These are phyloP conservation scores for Hydrozoanthus tunicans DNA, from an alignment of 64 coral and sea anemone genomes.

Conservation along the genomic window DNA sequence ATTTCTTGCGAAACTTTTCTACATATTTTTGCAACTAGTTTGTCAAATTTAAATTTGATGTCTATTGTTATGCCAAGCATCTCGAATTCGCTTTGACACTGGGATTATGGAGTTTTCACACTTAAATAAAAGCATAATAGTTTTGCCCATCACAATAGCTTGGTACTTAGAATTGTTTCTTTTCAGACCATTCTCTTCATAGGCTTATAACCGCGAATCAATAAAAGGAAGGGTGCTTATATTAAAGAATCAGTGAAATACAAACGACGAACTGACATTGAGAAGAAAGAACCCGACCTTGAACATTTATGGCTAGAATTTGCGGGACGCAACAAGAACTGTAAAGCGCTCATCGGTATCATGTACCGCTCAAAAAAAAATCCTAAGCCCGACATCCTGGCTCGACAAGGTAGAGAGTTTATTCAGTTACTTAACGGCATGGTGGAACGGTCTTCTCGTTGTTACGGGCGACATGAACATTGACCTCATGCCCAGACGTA, in stretches of 20 bases:
- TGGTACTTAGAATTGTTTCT: background rate
- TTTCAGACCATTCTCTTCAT: background rate
- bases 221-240: no score
- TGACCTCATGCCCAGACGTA: background rate
- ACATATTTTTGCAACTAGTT: background rate
- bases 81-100: background rate
- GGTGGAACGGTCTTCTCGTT: constrained; percentile 48
- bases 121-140: background rate
- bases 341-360: no score
- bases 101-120: background rate
- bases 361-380: constrained; percentile 13
- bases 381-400: constrained; percentile 28
- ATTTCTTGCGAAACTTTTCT: constrained; percentile 4
- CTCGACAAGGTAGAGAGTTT: constrained; percentile 45
- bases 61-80: background rate
- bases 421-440: constrained; percentile 38
- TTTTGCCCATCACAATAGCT: background rate
- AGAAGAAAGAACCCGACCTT: no score
- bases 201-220: no score
- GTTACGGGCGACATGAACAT: constrained; percentile 7
- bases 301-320: no score
- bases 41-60: constrained; percentile 5
- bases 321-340: no score
- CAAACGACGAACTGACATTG: no score
- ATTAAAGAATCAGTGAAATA: no score